phyloP scores from a whole-genome alignment of 2,113 vertebrate genomes.

The Silurus meridionalis region DNA sequence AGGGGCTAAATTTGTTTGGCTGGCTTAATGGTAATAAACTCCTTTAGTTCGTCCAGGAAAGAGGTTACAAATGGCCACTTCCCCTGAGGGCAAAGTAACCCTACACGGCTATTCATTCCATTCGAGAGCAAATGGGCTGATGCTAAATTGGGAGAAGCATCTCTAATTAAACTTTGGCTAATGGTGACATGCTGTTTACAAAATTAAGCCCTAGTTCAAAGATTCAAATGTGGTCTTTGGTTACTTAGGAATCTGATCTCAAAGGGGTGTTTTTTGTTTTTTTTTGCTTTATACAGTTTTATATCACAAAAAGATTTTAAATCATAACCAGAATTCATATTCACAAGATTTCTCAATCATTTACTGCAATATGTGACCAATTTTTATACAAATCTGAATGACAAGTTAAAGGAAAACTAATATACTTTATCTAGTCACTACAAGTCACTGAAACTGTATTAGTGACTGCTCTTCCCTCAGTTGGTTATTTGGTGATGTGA shows the following conservation, averaged over 20 bases:
- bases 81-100: conserved; percentile 39
- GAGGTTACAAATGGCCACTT: conserved; percentile 46
- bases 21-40: conserved; percentile 63
- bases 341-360: neutral
- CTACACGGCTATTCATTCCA: conserved; percentile 44
- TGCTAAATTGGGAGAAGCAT: conserved; percentile 29
- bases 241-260: neutral
- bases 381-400: neutral
- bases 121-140: conserved; percentile 24
- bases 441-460: neutral
- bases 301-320: too few species aligned
- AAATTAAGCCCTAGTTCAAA: conserved; percentile 17
- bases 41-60: conserved; percentile 43
- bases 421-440: neutral
- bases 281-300: too few species aligned
- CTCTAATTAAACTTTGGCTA: conserved; percentile 47
- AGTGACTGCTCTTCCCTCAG: neutral
- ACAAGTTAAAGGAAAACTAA: neutral
- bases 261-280: neutral
- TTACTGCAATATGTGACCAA: neutral
- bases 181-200: conserved; percentile 22
- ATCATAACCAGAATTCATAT: neutral
- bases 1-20: conserved; percentile 42
- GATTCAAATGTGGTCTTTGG: neutral
- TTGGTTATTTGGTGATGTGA: neutral